Evolutionary conservation across 2,113 vertebrate genomes (phyloP).

Genomic region (Cygnus atratus): DNA sequence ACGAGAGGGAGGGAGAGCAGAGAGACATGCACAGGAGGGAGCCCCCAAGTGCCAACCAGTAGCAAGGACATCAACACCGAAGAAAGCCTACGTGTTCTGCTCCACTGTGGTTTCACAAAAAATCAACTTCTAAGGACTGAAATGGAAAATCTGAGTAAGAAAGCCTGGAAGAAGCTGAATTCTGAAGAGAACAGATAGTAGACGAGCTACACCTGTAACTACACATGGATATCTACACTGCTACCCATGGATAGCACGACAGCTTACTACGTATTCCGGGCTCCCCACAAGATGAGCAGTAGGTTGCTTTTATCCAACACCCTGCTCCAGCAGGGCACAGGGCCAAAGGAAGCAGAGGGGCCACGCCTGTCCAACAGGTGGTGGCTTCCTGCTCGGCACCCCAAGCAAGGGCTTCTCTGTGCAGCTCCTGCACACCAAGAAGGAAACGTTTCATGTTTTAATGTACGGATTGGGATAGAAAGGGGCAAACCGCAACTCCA

Average conservation of each 20-base stretch:
- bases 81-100: neutral
- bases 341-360: fast-evolving
- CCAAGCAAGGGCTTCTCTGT: neutral
- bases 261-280: neutral
- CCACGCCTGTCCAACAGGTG: fast-evolving
- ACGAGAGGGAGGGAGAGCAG: neutral
- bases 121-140: neutral
- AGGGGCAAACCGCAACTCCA: neutral
- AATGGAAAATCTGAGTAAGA: neutral
- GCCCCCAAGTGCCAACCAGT: neutral
- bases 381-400: neutral
- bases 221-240: neutral
- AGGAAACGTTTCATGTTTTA: fast-evolving
- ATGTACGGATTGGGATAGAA: fast-evolving
- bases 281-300: neutral
- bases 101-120: neutral
- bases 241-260: neutral
- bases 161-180: neutral
- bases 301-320: neutral
- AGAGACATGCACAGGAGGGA: fast-evolving
- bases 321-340: neutral
- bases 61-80: neutral
- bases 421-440: neutral
- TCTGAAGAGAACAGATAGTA: neutral
- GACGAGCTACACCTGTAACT: fast-evolving